Evolutionary conservation across 2,113 vertebrate species (phyloP).

Genomic region (Pelobates fuscus): DNA sequence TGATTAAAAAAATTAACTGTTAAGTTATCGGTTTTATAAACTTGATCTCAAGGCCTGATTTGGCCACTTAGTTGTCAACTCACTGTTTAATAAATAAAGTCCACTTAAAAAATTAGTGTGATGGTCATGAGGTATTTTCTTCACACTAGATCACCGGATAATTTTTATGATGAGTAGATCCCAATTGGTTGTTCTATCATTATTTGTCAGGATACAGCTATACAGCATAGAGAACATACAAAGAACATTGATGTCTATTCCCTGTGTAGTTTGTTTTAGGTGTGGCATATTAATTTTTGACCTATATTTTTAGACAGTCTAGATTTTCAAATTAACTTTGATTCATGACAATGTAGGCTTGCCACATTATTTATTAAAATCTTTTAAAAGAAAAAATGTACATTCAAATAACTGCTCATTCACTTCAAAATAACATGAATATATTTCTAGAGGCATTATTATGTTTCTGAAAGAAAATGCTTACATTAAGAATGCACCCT

Average conservation of each 20-base stretch:
- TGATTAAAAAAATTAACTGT: too few species aligned
- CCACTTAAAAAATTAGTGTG: too few species aligned
- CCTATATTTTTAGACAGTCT: too few species aligned
- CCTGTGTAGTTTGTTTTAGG: background rate
- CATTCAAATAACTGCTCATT: background rate
- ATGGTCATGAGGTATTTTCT: too few species aligned
- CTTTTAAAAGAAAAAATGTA: too few species aligned
- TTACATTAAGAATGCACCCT: conserved; percentile 7
- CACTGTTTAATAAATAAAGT: too few species aligned
- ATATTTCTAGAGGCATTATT: conserved; percentile 8
- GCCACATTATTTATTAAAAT: background rate
- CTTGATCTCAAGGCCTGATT: too few species aligned
- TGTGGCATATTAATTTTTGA: background rate
- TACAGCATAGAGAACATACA: conserved; percentile 11
- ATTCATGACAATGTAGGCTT: background rate
- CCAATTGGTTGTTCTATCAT: too few species aligned
- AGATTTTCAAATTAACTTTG: background rate
- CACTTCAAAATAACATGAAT: background rate
- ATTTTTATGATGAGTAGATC: too few species aligned
- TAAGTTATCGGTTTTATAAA: too few species aligned
- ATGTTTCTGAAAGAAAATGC: conserved; percentile 1
- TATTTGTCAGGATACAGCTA: conserved; percentile 9
- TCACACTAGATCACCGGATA: too few species aligned
- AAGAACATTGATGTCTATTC: background rate
- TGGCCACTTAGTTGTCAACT: too few species aligned